phyloP scores from a whole-genome alignment of 2,888 invertebrate genomes.

The Phorcus lineatus region DNA sequence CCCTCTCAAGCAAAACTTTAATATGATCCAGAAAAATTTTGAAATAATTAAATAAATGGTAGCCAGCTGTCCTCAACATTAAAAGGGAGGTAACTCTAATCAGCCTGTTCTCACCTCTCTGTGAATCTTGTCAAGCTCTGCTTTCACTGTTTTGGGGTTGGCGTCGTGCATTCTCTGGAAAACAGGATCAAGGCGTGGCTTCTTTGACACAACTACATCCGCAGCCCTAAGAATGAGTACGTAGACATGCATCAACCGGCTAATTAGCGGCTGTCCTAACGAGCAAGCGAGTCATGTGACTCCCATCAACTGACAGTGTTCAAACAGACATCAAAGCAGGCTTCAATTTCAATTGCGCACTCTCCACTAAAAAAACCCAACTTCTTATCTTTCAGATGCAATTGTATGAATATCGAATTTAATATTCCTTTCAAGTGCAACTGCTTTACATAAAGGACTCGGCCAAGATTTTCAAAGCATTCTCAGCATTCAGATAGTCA shows the following conservation, averaged over 20 bases:
- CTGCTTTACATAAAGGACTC: no score
- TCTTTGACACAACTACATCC: conserved; percentile 43
- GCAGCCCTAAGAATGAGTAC: conserved; percentile 35
- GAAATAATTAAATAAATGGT: no score
- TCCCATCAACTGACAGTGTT: background rate
- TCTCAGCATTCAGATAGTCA: no score
- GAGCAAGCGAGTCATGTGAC: background rate
- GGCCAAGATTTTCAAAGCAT: no score
- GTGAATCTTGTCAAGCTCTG: conserved; percentile 38
- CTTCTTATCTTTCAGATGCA: no score
- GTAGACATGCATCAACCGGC: conserved; percentile 25
- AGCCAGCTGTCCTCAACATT: no score
- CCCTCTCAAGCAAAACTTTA: no score
- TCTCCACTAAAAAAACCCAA: background rate
- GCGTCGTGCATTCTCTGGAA: conserved; percentile 42
- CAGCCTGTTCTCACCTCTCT: conserved; percentile 35
- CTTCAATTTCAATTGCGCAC: background rate
- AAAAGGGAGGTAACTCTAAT: background rate
- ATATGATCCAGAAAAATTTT: no score
- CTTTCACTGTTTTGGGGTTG: conserved; percentile 40
- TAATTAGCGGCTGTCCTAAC: background rate
- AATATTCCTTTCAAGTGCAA: no score
- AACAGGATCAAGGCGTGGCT: conserved; percentile 42
- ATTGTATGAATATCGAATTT: no score
- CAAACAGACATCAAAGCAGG: background rate